Evolutionary conservation across 2,113 vertebrate species (phyloP), one percentile per base, ranked within the genome.

Genomic region (Lasiurus borealis): DNA sequence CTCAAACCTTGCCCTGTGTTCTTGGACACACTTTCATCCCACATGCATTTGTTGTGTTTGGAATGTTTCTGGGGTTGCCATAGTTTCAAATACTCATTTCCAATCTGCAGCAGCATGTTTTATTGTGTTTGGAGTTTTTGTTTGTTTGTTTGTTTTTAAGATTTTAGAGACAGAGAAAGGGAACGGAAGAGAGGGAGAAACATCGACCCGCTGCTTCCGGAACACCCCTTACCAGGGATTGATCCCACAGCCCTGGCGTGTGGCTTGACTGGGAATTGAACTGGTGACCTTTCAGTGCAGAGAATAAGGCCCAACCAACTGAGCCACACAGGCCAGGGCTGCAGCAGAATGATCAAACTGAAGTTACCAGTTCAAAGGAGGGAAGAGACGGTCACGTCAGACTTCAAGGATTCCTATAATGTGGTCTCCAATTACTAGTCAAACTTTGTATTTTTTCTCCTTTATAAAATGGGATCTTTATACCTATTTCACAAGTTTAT

Each of bases 41-140:
- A 54, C 78, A 86, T 84, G 59, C 5, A 15, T 85, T 92, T 94
- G 57, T 59, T 92, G 31, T 92, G 29, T 89, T 90, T 46, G 8
- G 3, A 73, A 31, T 89, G 52, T 92, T 95, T 96, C 64, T n/a
- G 44, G 1, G 4, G 66, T 96, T 95, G 27, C 80, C 83, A 73
- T 89, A 82, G 94, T 95, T 95, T 91, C 93, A 54, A 85, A 82
- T 77, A 69, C 29, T 88, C 72, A 82, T 62, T 94, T 91, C 25
- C 81, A 71, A 86, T 84, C 80, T 40, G 6, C 29, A 93, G 6
- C 34, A 57, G n/a, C 25, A 64, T 29, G 27, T 29, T 64, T 64
- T 64, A 62, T 64, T 31, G 62, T 29, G 23, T 62, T 62, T 62
- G 25, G 3, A 9, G 25, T 11, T 59, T 59, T 27, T 62, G 10